Conservation (phyloP, 2,113 vertebrate genomes). For the Eptesicus fuscus region DNA sequence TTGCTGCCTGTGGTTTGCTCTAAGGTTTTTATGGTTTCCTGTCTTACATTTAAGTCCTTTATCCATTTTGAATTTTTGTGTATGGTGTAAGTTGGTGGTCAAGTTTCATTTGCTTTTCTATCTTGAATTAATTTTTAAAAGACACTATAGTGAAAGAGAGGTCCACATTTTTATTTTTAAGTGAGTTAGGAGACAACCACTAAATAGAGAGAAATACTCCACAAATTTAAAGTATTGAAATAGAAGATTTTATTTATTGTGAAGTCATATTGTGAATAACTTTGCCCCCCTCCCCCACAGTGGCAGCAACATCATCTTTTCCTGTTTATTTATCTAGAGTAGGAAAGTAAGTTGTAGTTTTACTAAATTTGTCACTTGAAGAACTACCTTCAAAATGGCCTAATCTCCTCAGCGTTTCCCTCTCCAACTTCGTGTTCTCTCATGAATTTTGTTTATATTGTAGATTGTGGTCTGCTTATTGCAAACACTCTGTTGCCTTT, state of each 20-base stretch:
- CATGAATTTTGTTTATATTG: slow-evolving; percentile 41
- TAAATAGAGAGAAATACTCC: neutral
- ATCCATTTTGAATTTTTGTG: too few relatives aligned
- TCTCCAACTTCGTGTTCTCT: slow-evolving; percentile 40
- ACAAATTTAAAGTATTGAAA: neutral
- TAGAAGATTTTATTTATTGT: neutral
- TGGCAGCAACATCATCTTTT: slow-evolving; percentile 34
- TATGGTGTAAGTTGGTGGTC: too few relatives aligned
- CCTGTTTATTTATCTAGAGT: slow-evolving; percentile 50
- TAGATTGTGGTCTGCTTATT: slow-evolving; percentile 20
- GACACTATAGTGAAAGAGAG: neutral
- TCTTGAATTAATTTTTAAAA: neutral
- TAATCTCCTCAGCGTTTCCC: slow-evolving; percentile 40
- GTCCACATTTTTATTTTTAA: neutral
- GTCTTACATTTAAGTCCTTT: too few relatives aligned
- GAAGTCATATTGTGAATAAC: neutral
- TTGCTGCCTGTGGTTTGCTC: too few relatives aligned
- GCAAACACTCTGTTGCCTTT: slow-evolving; percentile 44
- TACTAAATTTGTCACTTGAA: slow-evolving; percentile 60
- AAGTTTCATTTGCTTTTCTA: neutral
- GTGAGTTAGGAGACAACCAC: neutral
- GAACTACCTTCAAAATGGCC: neutral
- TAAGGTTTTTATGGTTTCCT: too few relatives aligned
- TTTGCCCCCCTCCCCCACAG: neutral
- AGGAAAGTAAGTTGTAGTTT: slow-evolving; percentile 56